phyloP scores from a whole-genome alignment of 2,113 vertebrate species.

The Osmerus eperlanus region DNA sequence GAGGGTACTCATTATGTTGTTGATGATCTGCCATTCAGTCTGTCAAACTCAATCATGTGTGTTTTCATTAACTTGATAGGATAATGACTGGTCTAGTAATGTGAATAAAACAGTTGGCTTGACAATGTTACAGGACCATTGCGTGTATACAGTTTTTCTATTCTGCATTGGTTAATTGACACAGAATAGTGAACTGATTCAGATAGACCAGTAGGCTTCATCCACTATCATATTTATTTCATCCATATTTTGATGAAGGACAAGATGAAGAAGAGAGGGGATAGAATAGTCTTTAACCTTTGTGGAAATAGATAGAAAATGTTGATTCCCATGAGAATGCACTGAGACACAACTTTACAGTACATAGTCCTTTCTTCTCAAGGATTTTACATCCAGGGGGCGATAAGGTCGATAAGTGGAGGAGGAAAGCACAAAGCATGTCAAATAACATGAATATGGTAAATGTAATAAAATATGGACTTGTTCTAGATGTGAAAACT shows the following conservation, averaged over 20 bases:
- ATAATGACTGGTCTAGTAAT: constrained; percentile 20
- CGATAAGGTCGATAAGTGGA: constrained; percentile 7
- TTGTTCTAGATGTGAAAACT: not conserved
- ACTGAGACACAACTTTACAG: too few relatives aligned
- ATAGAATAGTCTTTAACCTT: constrained; percentile 43
- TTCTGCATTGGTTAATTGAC: too few relatives aligned
- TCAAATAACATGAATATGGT: not conserved
- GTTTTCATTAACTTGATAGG: constrained; percentile 43
- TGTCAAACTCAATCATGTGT: constrained; percentile 42
- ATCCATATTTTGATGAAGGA: too few relatives aligned
- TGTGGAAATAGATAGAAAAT: constrained; percentile 36
- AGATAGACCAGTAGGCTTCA: too few relatives aligned
- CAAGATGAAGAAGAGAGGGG: too few relatives aligned
- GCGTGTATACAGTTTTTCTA: not conserved
- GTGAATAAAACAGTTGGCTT: not conserved
- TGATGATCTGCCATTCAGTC: constrained; percentile 47
- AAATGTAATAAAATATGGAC: not conserved
- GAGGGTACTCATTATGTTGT: constrained; percentile 33
- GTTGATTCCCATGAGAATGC: constrained; percentile 35
- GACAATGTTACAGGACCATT: not conserved
- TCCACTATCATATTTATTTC: too few relatives aligned
- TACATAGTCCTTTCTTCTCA: not conserved
- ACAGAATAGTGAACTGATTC: too few relatives aligned
- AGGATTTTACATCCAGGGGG: not conserved
- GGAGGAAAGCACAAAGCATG: not conserved